Evolutionary conservation across 2,797 vertebrate species (phyloP).

Genomic region (Sebastes hubbsi): DNA sequence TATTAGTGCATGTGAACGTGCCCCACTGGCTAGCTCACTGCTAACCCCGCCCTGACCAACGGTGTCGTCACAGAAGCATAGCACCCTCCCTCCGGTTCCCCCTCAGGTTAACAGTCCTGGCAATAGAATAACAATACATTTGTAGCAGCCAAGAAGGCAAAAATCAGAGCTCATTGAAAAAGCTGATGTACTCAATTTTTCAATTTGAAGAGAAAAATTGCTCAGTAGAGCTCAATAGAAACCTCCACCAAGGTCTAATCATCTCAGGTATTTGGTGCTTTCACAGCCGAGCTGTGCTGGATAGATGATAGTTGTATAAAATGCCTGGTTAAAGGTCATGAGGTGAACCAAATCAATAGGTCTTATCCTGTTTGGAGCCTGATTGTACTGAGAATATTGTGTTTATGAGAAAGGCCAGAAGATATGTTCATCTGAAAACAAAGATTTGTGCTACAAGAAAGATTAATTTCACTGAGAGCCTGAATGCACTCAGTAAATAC

Average conservation of each 20-base stretch:
- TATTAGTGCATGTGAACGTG: too few species aligned
- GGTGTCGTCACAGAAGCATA: too few species aligned
- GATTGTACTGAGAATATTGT: neutral
- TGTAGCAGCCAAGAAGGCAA: neutral
- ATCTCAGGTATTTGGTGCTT: neutral
- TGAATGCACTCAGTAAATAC: neutral
- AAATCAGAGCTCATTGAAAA: neutral
- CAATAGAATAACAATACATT: neutral
- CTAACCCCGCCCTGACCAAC: too few species aligned
- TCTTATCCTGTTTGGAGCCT: neutral
- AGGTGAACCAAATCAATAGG: slow-evolving; percentile 4
- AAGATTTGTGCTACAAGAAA: neutral
- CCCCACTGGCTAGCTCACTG: too few species aligned
- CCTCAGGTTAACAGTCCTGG: neutral
- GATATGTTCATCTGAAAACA: neutral
- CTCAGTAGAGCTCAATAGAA: too few species aligned
- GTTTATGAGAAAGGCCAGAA: neutral
- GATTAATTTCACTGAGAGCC: neutral
- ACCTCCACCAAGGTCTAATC: too few species aligned
- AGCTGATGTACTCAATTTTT: neutral
- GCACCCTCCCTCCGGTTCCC: too few species aligned
- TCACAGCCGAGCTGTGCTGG: neutral
- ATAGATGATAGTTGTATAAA: neutral
- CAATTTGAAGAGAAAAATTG: neutral
- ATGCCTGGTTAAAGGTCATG: neutral